Conservation (phyloP, 2,113 vertebrate species). For the Tupaia tana region DNA sequence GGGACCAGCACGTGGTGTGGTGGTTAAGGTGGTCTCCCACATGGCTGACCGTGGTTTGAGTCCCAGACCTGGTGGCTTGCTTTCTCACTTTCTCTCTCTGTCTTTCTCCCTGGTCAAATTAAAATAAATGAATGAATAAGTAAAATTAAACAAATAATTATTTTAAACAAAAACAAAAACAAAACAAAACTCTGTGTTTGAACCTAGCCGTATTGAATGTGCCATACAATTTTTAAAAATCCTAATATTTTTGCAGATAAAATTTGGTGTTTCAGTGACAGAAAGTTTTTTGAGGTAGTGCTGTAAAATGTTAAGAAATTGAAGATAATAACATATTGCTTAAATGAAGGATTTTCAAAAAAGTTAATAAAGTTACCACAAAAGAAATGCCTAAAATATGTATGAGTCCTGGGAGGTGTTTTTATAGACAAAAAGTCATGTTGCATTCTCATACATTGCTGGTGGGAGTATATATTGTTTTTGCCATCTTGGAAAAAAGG, state of each 20-base stretch:
- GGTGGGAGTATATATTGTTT: background rate
- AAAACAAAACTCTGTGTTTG: background rate
- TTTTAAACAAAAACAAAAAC: too few species aligned
- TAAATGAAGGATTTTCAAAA: background rate
- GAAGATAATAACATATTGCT: conserved; percentile 7
- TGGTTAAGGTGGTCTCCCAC: too few species aligned
- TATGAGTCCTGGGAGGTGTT: background rate
- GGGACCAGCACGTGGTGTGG: too few species aligned
- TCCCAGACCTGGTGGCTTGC: too few species aligned
- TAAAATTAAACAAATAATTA: too few species aligned
- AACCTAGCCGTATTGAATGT: background rate
- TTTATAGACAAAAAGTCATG: background rate
- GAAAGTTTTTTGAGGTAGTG: background rate
- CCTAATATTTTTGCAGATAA: background rate
- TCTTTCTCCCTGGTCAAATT: too few species aligned
- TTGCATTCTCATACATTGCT: background rate
- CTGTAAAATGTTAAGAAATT: conserved; percentile 53
- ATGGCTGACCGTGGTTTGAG: too few species aligned
- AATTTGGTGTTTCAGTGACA: conserved; percentile 35
- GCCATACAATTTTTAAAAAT: background rate
- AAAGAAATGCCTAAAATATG: conserved; percentile 41
- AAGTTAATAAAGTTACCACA: background rate
- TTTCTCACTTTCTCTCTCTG: too few species aligned
- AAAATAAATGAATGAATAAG: too few species aligned
- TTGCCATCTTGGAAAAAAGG: background rate